Percentiles rank a stretch among this genome's conserved stretches.
Evolutionary conservation across 2,113 vertebrate species (phyloP).

Genomic region (Empidonax alnorum): DNA sequence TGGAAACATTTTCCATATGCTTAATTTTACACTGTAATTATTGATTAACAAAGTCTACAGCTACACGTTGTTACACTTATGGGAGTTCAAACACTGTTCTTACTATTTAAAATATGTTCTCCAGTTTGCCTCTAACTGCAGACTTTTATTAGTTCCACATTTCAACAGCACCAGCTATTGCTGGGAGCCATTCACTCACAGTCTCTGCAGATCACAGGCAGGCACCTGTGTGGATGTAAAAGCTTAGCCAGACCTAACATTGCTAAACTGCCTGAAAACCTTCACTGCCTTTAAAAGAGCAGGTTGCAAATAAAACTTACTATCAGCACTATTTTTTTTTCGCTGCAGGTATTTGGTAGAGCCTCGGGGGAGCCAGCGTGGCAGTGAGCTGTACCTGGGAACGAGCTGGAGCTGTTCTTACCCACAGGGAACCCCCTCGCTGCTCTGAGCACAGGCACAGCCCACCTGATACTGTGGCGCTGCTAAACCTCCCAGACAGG

Average conservation of each 20-base stretch:
- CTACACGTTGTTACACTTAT: background rate
- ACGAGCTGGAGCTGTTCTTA: background rate
- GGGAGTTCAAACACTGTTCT: slow-evolving; percentile 20
- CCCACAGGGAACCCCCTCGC: background rate
- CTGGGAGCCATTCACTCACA: background rate
- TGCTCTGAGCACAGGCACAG: background rate
- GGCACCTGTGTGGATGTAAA: background rate
- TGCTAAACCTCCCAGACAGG: background rate
- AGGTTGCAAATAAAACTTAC: background rate
- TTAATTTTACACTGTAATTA: slow-evolving; percentile 13
- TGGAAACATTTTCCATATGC: slow-evolving; percentile 22
- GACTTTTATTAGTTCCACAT: slow-evolving; percentile 11
- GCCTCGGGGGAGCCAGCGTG: background rate
- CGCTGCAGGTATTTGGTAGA: background rate
- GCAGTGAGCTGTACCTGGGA: background rate
- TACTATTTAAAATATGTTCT: background rate
- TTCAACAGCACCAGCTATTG: slow-evolving; percentile 13
- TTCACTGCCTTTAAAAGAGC: background rate
- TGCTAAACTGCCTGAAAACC: background rate
- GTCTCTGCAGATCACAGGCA: background rate
- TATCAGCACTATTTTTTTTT: background rate
- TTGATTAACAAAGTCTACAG: slow-evolving; percentile 26
- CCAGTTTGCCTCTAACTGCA: background rate
- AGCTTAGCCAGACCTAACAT: background rate
- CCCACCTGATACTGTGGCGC: background rate